Conservation (phyloP, 2,888 invertebrate genomes). For the Ephialtes manifestator region DNA sequence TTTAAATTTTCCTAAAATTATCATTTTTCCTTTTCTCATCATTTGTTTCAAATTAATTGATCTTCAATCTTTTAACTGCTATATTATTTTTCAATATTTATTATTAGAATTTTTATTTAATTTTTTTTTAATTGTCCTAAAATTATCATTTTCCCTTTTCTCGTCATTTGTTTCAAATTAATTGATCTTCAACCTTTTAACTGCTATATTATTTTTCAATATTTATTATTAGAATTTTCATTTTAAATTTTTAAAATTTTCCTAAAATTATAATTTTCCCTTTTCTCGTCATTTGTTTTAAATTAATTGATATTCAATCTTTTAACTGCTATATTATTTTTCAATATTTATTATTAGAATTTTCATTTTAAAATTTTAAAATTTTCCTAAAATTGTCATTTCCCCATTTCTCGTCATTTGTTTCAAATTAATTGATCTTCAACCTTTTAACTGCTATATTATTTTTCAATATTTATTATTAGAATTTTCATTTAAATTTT, state of each 20-base stretch:
- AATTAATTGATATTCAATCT: neutral
- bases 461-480: neutral
- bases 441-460: neutral
- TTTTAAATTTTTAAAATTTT: neutral
- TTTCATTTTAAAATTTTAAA: neutral
- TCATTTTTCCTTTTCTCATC: neutral
- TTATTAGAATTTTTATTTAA: neutral
- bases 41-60: neutral
- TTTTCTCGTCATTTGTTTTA: neutral
- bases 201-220: neutral
- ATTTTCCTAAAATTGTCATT: neutral
- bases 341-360: neutral
- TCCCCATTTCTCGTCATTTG: neutral
- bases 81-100: neutral
- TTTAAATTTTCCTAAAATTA: neutral
- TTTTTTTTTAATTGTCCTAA: neutral
- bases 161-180: neutral
- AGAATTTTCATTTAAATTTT: neutral
- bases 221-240: neutral
- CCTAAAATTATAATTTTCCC: neutral
- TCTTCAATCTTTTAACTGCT: neutral
- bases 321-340: neutral
- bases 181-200: neutral
- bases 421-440: neutral
- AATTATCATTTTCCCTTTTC: neutral